These are phyloP conservation scores for Colius striatus DNA, from an alignment of 2,113 vertebrate genomes.

Conservation along the genomic window DNA sequence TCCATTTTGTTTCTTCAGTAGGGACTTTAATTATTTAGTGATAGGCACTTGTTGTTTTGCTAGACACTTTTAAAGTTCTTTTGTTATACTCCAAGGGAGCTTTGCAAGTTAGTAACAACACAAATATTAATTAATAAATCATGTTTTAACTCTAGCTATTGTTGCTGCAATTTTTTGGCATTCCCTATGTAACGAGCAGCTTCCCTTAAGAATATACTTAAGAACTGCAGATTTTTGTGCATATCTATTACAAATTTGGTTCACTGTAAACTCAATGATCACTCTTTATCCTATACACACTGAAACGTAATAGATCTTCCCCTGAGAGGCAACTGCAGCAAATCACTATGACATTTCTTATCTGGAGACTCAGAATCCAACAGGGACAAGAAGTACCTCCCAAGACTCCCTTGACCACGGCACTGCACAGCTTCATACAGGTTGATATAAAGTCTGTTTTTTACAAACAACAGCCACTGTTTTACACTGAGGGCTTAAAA, in stretches of 20 bases:
- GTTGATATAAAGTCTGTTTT: not conserved
- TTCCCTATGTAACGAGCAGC: not conserved
- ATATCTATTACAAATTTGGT: not conserved
- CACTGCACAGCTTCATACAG: not conserved
- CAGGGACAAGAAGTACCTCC: not conserved
- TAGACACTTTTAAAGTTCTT: not conserved
- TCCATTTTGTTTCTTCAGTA: slow-evolving; percentile 4
- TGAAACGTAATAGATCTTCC: not conserved
- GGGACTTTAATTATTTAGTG: not conserved
- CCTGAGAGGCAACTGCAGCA: not conserved
- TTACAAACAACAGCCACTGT: not conserved
- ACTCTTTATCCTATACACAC: not conserved
- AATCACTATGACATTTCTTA: not conserved
- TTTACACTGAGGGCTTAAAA: not conserved
- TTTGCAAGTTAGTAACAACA: not conserved
- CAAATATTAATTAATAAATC: not conserved
- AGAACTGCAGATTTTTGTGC: not conserved
- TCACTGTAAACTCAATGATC: not conserved
- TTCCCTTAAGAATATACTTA: not conserved
- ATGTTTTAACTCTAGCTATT: not conserved
- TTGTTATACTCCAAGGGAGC: not conserved
- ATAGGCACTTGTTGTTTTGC: not conserved
- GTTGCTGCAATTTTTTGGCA: not conserved
- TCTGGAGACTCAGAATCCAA: not conserved
- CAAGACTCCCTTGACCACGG: not conserved